Evolutionary conservation across 1,140 invertebrate species (phyloP), one percentile per base, ranked within the genome.

Genomic region (Pteromalus puparum): DNA sequence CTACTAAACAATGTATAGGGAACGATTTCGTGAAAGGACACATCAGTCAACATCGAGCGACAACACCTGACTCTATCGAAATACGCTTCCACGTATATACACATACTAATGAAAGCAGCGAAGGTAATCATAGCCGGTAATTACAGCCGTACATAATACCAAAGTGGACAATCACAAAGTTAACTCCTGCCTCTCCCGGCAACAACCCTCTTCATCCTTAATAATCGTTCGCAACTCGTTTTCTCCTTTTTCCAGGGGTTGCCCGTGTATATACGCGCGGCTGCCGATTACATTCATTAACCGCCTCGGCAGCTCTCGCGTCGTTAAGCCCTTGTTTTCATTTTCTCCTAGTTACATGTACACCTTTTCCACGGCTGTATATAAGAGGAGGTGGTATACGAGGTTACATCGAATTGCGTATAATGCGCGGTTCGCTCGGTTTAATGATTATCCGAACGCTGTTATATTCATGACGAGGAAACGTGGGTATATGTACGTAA

Each of bases 281-380:
- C 21, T 30, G n/a, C 68, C 46, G 30, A 68, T 80, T 70, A 70
- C 38, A 80, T 70, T 80, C 21, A 80, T 80, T 80, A 80, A 21
- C 46, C 53, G 78, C 65, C 53, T 13, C n/a, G 65, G 9, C 26
- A 34, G 30, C 28, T 12, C 48, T 78, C 34, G 46, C 53, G 38
- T 78, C 53, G 15, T 80, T 80, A 80, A 26, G 65, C 42, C 12
- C 30, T 38, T 9, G 72, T 38, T 78, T 78, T 78, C 30, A 78
- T 67, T 78, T 78, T 78, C 53, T 21, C 61, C 34, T 70, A 70
- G n/a, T n/a, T 28, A 30, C 67, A n/a, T 13, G 30, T 18, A 21
- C 30, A 38, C 21, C 34, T 42, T 74, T 74, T n/a, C 15, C 72
- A 74, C 72, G 26, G 7, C 1, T 34, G 12, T 74, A 74, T 74